These are phyloP conservation scores for Ladona fulva DNA, from an alignment of 1,140 invertebrate species.

Conservation along the genomic window DNA sequence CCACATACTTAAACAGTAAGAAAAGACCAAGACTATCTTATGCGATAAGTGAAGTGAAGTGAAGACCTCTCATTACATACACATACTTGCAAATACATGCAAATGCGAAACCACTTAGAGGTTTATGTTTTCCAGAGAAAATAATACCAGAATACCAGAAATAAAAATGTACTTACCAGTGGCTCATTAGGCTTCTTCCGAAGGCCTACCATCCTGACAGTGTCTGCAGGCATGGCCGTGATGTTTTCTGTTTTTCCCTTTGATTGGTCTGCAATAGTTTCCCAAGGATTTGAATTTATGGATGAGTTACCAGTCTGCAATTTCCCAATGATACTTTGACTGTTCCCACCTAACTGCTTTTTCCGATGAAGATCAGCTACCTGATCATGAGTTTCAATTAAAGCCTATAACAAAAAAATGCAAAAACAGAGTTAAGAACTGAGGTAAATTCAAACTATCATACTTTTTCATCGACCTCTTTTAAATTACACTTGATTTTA, in stretches of 20 bases:
- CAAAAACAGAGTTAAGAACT: no score
- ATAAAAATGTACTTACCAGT: slow-evolving; percentile 49
- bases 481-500: no score
- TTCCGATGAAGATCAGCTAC: slow-evolving; percentile 38
- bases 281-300: neutral
- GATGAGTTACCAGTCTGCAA: neutral
- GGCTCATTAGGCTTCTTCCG: slow-evolving; percentile 82
- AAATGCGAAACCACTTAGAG: no score
- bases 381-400: slow-evolving; percentile 61
- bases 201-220: slow-evolving; percentile 83
- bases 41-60: no score
- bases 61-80: no score
- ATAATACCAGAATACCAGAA: neutral
- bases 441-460: no score
- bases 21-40: no score
- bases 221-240: slow-evolving; percentile 50
- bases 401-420: slow-evolving; percentile 34
- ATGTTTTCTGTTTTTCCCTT: slow-evolving; percentile 18
- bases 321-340: neutral
- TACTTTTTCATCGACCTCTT: no score
- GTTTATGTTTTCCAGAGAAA: no score
- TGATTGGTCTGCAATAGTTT: neutral
- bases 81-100: no score
- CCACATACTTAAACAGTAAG: no score
- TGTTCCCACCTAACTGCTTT: neutral